Base-by-base conservation (phyloP, 2,113 vertebrate species). In the Mustela nigripes region DNA sequence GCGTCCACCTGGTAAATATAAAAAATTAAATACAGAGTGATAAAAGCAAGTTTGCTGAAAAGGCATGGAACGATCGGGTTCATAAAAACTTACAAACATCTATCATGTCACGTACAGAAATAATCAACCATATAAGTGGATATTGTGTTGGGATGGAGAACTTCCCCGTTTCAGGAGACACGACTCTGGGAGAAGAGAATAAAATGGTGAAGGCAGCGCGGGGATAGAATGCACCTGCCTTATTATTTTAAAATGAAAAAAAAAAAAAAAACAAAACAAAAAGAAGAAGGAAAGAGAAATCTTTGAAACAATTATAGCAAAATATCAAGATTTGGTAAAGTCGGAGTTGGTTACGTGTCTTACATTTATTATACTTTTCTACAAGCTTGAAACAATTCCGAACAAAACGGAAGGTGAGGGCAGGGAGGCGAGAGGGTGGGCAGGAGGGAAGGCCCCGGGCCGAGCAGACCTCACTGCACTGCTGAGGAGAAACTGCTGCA, bases 401-500 rank as follows among this genome's bases (percentile, higher is more conserved):
- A 76, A 11, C 3, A 28, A 50, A 21, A 21, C 12, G 24, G 16
- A 31, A 31, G 16, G 60, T 53, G 15, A 12, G 5, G 9, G 1
- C 24, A 21, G n/a, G 16, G 15, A 18, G 18, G 22, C 15, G 21
- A 7, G 4, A 14, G 42, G 11, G 74, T 5, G 45, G 36, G 9
- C 24, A 53, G 33, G 8, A 1, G 1, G 73, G 31, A 11, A 19
- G 36, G n/a, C 24, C 71, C 7, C 1, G 12, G 12, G 39, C 9
- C 18, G 31, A 16, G 31, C 1, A 1, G 28, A 28, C 69, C 86
- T 60, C 31, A 1, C 28, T 2, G 7, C 4, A 3, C 11, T 6
- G 0, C 12, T 16, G 5, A 15, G 36, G 10, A 74, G 7, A 4
- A 62, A 21, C 9, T 12, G 7, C 7, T 36, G 22, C 1, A 1